Base-by-base conservation (phyloP, 2,113 vertebrate species). In the Pelusios castaneus region DNA sequence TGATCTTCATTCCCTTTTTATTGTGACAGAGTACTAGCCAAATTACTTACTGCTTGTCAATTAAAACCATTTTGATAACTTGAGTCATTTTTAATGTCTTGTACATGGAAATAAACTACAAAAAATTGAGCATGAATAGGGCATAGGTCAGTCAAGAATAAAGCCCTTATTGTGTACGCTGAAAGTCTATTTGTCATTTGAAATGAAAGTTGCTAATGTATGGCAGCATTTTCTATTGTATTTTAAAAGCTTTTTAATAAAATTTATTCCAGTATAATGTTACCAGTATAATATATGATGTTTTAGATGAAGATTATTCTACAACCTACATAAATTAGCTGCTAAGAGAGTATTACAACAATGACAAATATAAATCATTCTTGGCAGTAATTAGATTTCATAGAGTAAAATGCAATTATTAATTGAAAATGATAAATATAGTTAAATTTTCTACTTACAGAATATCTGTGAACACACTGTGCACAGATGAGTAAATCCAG, bases 61-160 rank as follows among this genome's bases (percentile, higher is more conserved):
- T 97, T 98, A 98, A 96, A 88, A 80, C 90, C 76, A 94, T 96
- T 97, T 92, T 97, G 90, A 97, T 94, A 97, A 96, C 96, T 87
- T 94, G 84, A 97, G 82, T 94, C 38, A 94, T 96, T 93, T 95
- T 41, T 83, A 93, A 95, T 96, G 94, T 96, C 97, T 82, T 96
- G 87, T 92, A 89, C 80, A 94, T 1, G 7, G 86, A 97, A 96
- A 97, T 90, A 87, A 80, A 96, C 96, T 95, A 95, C 1, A 10
- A 89, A 34, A 93, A 96, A 81, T 58, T 51, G 84, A 94, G 45
- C 6, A 94, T 95, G 97, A 97, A 91, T 88, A 82, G 85, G 87
- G 88, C 90, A 97, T 1, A 88, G 91, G 80, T 95, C 91, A 95
- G 56, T 95, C 89, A 92, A 94, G 54, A 96, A 97, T 88, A 97